A percentile compares a stretch with the other conserved stretches of the same genome.
Conservation (phyloP, 2,888 invertebrate species). For the Idaea straminata region DNA sequence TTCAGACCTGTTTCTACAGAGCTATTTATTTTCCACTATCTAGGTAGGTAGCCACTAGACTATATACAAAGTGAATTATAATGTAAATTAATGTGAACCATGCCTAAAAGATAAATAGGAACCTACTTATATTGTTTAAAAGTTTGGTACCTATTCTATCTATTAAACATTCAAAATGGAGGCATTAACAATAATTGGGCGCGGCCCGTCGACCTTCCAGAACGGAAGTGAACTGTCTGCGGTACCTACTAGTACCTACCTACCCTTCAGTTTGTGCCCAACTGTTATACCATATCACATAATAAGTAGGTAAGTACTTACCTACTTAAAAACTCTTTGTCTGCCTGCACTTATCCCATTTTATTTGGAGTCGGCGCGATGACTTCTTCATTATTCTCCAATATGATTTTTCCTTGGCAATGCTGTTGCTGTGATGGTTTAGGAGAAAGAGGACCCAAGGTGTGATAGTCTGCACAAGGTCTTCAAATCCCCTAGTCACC, state of each 20-base stretch:
- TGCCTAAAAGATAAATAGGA: neutral
- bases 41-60: too few relatives aligned
- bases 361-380: too few relatives aligned
- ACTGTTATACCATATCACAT: neutral
- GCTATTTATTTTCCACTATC: too few relatives aligned
- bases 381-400: too few relatives aligned
- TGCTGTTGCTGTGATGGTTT: too few relatives aligned
- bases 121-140: conserved; percentile 17
- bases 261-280: neutral
- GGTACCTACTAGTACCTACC: neutral
- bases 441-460: too few relatives aligned
- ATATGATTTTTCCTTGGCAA: too few relatives aligned
- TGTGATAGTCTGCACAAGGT: too few relatives aligned
- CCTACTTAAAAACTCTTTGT: neutral
- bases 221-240: conserved; percentile 46
- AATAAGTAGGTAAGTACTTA: neutral
- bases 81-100: neutral
- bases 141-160: conserved; percentile 15
- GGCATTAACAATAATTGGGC: conserved; percentile 33
- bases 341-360: too few relatives aligned
- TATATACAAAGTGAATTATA: neutral
- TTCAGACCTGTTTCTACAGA: neutral
- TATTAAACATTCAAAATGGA: conserved; percentile 16
- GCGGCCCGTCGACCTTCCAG: conserved; percentile 46
- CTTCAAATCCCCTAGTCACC: too few relatives aligned